Evolutionary conservation across 2,113 vertebrate genomes (phyloP), one percentile per base, ranked within the genome.

Genomic region (Neolamprologus longior): DNA sequence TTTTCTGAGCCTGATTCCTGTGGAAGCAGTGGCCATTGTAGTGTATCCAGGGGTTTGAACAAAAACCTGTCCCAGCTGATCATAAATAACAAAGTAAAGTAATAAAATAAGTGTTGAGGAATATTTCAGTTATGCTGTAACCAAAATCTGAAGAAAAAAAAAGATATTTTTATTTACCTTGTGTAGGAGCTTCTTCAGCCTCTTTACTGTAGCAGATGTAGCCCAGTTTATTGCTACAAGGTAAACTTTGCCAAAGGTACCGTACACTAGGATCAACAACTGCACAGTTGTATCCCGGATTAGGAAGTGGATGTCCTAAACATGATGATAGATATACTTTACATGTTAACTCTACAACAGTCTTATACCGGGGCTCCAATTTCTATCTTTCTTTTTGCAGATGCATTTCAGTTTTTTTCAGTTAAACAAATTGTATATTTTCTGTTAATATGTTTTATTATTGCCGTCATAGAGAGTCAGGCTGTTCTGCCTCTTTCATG

Each of bases 161-260:
- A 2, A 7, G 9, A 40, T 17, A 13, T 40, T 52, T 61, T 15
- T 58, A 45, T 88, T 76, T 93, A 95, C 95, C 81, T 45, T 89
- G 87, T 19, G 91, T 24, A 42, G 90, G 90, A 55, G 61, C 7
- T 21, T 89, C 68, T 4, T 45, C 86, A 11, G 93, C 93, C 40
- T 94, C 94, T 13, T 96, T 96, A 90, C 96, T 96, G 92, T 97
- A 98, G 94, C 98, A 99, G 95, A 99, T 95, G 85, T 99, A 99
- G 35, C 97, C 98, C 28, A 97, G 90, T 90, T 92, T 98, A 91
- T 97, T 96, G 7, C 24, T 35, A 24, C 98, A 99, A 85, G 96
- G 93, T 45, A 93, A 90, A 82, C 91, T 98, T 91, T 98, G 97
- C 98, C 98, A 99, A 19, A 96, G 94, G 3, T 96, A 96, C 88